A percentile compares a stretch with the other conserved stretches of the same genome.
Evolutionary conservation across 2,797 vertebrate genomes (phyloP).

Genomic region (Pseudomugil tenellus): DNA sequence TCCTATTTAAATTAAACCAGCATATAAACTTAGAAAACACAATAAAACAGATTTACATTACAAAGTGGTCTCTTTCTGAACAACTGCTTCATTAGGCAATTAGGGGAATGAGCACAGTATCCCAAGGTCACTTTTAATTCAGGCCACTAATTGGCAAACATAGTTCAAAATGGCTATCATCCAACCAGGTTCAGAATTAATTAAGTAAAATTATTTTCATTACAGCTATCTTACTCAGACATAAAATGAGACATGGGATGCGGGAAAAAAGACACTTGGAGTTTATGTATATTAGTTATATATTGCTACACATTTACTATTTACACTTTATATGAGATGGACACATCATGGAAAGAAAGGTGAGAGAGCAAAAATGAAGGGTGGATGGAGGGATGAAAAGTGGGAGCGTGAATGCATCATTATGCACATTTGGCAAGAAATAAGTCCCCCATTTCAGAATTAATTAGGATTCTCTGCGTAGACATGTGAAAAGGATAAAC

Average conservation of each 20-base stretch:
- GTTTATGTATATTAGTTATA: conserved; percentile 20
- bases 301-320: neutral
- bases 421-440: conserved; percentile 82
- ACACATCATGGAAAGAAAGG: conserved; percentile 15
- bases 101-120: conserved; percentile 88
- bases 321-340: conserved; percentile 22
- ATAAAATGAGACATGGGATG: conserved; percentile 85
- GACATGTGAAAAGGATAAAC: conserved; percentile 79
- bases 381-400: conserved; percentile 60
- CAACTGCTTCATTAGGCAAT: conserved; percentile 91
- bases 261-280: conserved; percentile 34
- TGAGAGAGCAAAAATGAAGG: conserved; percentile 54
- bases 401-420: conserved; percentile 74
- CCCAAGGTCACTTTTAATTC: conserved; percentile 99
- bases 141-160: conserved; percentile 98
- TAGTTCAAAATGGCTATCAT: conserved; percentile 98
- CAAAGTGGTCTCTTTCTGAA: conserved; percentile 86
- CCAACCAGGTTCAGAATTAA: conserved; percentile 95
- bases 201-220: conserved; percentile 99
- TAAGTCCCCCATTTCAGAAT: conserved; percentile 85
- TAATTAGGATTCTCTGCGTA: conserved; percentile 78
- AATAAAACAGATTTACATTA: conserved; percentile 85
- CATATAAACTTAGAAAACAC: conserved; percentile 66
- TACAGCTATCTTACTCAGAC: conserved; percentile 91
- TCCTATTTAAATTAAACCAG: conserved; percentile 47